A percentile compares a stretch with the other conserved stretches of the same genome.
Conservation (phyloP, 2,113 vertebrate species). For the Entelurus aequoreus region DNA sequence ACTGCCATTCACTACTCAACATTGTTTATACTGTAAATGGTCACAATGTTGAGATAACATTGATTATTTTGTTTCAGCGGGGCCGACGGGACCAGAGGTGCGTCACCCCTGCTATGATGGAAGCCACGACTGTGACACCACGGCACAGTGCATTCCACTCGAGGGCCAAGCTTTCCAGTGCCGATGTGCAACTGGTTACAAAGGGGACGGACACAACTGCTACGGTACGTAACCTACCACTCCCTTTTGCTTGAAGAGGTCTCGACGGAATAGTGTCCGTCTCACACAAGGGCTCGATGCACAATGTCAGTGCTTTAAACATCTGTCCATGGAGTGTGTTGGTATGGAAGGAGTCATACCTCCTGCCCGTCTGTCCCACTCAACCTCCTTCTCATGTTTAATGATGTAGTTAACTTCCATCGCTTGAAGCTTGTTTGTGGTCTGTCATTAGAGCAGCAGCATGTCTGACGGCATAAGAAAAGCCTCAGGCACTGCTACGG, state of each 20-base stretch:
- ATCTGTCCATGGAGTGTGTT: constrained; percentile 18
- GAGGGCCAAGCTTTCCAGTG: constrained; percentile 74
- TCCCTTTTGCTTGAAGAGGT: neutral
- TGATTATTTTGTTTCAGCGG: constrained; percentile 38
- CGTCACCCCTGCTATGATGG: constrained; percentile 83
- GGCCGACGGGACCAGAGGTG: constrained; percentile 1
- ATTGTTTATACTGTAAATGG: too few species aligned
- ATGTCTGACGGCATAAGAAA: constrained; percentile 43
- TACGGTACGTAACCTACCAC: constrained; percentile 63
- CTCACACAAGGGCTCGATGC: constrained; percentile 27
- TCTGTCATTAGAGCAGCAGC: constrained; percentile 56
- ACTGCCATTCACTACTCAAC: too few species aligned
- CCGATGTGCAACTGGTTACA: constrained; percentile 80
- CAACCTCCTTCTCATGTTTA: neutral
- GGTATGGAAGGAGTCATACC: constrained; percentile 19
- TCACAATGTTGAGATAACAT: neutral
- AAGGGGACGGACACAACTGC: constrained; percentile 79
- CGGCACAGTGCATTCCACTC: constrained; percentile 78
- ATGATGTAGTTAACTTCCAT: constrained; percentile 21
- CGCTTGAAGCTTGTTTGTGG: constrained; percentile 15
- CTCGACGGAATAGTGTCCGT: neutral
- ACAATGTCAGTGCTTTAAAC: constrained; percentile 42
- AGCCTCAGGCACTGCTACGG: constrained; percentile 31
- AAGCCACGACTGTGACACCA: constrained; percentile 79
- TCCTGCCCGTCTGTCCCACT: neutral